Evolutionary conservation across 1,140 invertebrate genomes (phyloP), one percentile per base, ranked within the genome.

Genomic region (Drosophila albomicans): DNA sequence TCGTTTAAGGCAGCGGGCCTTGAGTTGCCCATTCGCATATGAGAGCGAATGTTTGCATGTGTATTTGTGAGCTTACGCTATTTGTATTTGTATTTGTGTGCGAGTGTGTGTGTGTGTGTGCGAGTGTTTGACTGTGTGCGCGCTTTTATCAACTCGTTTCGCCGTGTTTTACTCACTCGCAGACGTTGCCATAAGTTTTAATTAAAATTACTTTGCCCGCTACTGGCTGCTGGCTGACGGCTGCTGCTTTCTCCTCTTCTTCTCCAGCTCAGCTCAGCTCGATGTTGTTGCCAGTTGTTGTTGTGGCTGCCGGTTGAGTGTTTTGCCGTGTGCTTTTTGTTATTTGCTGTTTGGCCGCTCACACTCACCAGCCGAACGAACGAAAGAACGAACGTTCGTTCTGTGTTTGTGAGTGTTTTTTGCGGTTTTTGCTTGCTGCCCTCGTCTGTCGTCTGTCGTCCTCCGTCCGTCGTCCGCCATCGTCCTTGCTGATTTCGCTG

Each of bases 181-280:
- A 89, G 84, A 88, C 84, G 85, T 88, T 88, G 85, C 85, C 80
- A 88, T 88, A 88, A 88, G 84, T 88, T 88, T 88, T 88, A 88
- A 88, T 88, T 88, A 88, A 88, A 88, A 87, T 87, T 87, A 87
- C 84, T 87, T 87, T 89, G 84, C 84, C 63, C 49, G 64, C 66
- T 73, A 79, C 75, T 25, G 20, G 20, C 20, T 38, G 35, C 35
- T 68, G 58, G 51, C 75, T 86, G 79, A 77, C 61, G 79, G 84
- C 69, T 72, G 59, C 79, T 58, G 66, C 20, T 51, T 57, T 43
- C 75, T 54, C 49, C 58, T 51, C 16, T 35, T 76, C 51, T 41
- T 38, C 30, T 41, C 30, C 30, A 35, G 13, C 38, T 32, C 30
- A 35, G 13, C 38, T 32, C 49, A 43, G 13, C 16, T 59, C 54